phyloP scores from a whole-genome alignment of 2,797 vertebrate species.

The Cichlasoma orientale region DNA sequence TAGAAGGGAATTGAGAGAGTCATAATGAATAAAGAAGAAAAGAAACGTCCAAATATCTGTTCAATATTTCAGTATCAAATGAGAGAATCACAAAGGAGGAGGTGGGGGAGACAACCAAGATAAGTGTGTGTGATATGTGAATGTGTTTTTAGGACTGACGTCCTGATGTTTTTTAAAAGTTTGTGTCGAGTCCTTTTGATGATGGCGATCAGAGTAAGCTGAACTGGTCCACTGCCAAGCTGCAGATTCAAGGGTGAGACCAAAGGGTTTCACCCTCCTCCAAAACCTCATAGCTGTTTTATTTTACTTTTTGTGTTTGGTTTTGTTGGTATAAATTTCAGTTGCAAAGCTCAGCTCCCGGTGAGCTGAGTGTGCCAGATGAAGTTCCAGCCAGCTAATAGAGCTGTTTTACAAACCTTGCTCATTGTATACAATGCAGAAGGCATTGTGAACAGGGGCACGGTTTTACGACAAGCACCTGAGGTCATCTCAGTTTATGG shows the following conservation, averaged over 20 bases:
- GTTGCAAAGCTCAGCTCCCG: slow-evolving; percentile 75
- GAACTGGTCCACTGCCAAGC: slow-evolving; percentile 84
- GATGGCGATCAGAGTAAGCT: slow-evolving; percentile 81
- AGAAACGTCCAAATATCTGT: slow-evolving; percentile 81
- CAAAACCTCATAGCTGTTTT: slow-evolving; percentile 79
- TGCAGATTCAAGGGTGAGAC: slow-evolving; percentile 78
- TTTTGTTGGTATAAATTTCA: slow-evolving; percentile 66
- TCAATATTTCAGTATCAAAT: slow-evolving; percentile 82
- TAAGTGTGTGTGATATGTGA: slow-evolving; percentile 83
- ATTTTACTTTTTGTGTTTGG: slow-evolving; percentile 46
- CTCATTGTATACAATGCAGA: slow-evolving; percentile 68
- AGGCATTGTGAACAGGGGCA: slow-evolving; percentile 64
- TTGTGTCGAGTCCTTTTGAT: slow-evolving; percentile 81
- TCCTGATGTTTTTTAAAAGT: slow-evolving; percentile 85
- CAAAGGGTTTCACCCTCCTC: slow-evolving; percentile 74
- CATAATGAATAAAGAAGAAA: slow-evolving; percentile 69
- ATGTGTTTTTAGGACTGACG: slow-evolving; percentile 83
- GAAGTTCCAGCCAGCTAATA: slow-evolving; percentile 64
- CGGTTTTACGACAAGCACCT: slow-evolving; percentile 72
- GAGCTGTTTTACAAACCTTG: slow-evolving; percentile 72
- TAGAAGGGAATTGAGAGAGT: slow-evolving; percentile 75
- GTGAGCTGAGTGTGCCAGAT: slow-evolving; percentile 71
- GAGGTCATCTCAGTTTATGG: slow-evolving; percentile 70
- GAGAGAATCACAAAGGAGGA: slow-evolving; percentile 80
- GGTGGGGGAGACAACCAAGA: slow-evolving; percentile 79